Evolutionary conservation across 2,888 invertebrate genomes (phyloP), one percentile per base, ranked within the genome.

Genomic region (Aquatica leii): DNA sequence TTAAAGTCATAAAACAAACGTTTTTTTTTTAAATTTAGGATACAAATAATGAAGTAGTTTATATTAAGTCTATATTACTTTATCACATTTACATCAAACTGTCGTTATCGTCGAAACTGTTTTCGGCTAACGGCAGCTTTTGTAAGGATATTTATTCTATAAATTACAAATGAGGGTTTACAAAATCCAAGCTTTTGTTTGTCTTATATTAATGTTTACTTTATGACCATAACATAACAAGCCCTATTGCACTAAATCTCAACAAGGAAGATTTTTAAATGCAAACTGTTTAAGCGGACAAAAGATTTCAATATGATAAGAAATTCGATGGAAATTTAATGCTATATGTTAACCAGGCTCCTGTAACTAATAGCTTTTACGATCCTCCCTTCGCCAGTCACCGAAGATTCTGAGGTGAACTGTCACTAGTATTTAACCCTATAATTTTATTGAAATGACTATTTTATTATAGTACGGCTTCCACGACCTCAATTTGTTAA

Each of bases 301-400:
- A 18, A 46, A 46, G 46, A 46, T 46, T 46, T 46, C 46, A 46
- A 46, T 46, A 20, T 35, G 59, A 53, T 49, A 46, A 18, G 46
- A 46, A 46, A 46, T 20, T 46, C 46, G 46, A 46, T 46, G 46
- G 46, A 46, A 46, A 46, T 46, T 46, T 54, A 51, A 59, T 57
- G 65, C 60, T 62, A 62, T 69, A 63, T 67, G 67, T 62, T 67
- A 67, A 67, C 67, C 60, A 67, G 65, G 62, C 57, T 65, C 56
- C 67, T 62, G 68, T 66, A 62, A 69, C 69, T 67, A 69, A 69
- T 69, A 67, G 65, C 61, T 61, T 51, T 35, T 43, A 53, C 57
- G 67, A 67, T 63, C 69, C 67, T 54, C 69, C 69, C 62, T 61
- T 67, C 63, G 46, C 65, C 69, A 67, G 61, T 69, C 69, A 60